Base-by-base conservation (phyloP, 2,113 vertebrate species). In the Erythrocercus mccallii region DNA sequence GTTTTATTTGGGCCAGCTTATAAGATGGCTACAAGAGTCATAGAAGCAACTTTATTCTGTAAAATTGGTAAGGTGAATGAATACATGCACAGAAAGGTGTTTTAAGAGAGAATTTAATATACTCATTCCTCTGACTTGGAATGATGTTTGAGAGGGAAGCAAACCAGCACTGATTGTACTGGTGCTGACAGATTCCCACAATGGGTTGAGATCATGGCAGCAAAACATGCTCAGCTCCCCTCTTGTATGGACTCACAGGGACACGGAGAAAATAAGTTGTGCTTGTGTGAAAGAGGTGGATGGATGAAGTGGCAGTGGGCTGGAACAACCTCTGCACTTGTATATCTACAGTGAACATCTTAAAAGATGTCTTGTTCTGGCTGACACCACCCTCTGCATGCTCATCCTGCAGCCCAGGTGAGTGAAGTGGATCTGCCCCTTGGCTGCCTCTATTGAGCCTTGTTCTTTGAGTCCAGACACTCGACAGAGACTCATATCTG, bases 391-490 rank as follows among this genome's bases (percentile, higher is more conserved):
- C 5, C 17, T 38, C 21, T 5, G 3, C 1, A 0, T 53, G 62
- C 53, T 25, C 15, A 2, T 23, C 37, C 33, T n/a, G 62, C 18
- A 65, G 28, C 24, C 22, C 22, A 8, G 31, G 40, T 22, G 37
- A 30, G 42, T 28, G 64, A 13, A 31, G 35, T 14, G 0, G 10
- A n/a, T 44, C 38, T 2, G 1, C 9, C 28, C 15, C 50, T 15
- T 53, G 56, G 35, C 30, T 40, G 9, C 33, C 16, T 44, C 31
- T 47, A 0, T 2, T 0, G 3, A n/a, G 22, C 16, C 2, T 7
- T 42, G 42, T 19, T 19, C 22, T 51, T 40, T 1, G 5, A 45
- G 30, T 60, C 65, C 58, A 53, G 31, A 27, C 1, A 1, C 6
- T 0, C 30, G 57, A 15, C 33, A 60, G 37, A 60, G 37, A 13